Evolutionary conservation across 2,113 vertebrate genomes (phyloP), one percentile per base, ranked within the genome.

Genomic region (Lagopus leucura): DNA sequence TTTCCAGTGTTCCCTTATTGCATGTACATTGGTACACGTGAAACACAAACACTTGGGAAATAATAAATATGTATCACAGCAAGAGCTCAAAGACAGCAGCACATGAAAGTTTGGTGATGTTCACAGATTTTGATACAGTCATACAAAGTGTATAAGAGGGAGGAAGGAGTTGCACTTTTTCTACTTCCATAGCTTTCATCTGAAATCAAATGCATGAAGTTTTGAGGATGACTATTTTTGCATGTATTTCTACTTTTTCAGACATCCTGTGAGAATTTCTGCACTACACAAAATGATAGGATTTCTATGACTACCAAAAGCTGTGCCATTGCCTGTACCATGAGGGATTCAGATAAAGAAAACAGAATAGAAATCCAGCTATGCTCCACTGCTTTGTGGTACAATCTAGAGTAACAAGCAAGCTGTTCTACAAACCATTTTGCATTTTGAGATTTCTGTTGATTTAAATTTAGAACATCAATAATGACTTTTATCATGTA

Each of bases 101-200:
- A 38, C 5, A 11, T 54, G 16, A 45, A 91, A 60, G 1, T 47
- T 27, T 28, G 13, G 28, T 12, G 8, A 42, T 5, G 5, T 32
- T 86, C 22, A 20, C 3, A 40, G 25, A 30, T 74, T 84, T 74
- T 78, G 30, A 45, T 18, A 47, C 8, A 52, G 42, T 40, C 63
- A 40, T 32, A 45, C 13, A 43, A 75, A 85, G 7, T 0, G 1
- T 28, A 3, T 5, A 1, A 5, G 3, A 7, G 2, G 10, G 2
- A 4, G n/a, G 8, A 11, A 3, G 32, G 18, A 21, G 47, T 18
- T 67, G 27, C 2, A 8, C 15, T 48, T 74, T 65, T 57, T 50
- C 25, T 73, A 0, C 52, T 66, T 81, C 27, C 70, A 28, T 63
- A 54, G 13, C 22, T 82, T 75, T 82, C 32, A 34, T 60, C 21